A percentile compares a stretch with the other conserved stretches of the same genome.
phyloP scores from a whole-genome alignment of 1,140 invertebrate species.

The Lepidostoma basale region DNA sequence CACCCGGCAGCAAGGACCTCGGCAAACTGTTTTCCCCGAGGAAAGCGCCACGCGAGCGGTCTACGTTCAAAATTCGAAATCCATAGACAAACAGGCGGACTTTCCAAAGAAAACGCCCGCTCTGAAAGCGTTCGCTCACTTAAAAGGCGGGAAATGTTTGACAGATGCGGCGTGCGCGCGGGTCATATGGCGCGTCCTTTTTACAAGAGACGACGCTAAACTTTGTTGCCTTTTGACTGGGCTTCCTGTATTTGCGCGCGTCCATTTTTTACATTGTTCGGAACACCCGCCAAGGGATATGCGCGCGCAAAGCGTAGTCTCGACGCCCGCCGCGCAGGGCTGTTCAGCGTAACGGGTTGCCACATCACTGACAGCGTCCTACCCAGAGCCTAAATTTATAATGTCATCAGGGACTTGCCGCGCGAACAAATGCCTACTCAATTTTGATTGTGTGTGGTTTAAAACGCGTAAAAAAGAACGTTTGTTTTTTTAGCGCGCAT shows the following conservation, averaged over 20 bases:
- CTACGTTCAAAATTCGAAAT: not conserved
- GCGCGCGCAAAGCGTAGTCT: not conserved
- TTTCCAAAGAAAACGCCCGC: not conserved
- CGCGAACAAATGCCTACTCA: too few relatives aligned
- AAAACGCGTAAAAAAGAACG: too few relatives aligned
- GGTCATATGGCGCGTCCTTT: not conserved
- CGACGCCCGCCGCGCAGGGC: not conserved
- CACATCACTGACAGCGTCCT: not conserved
- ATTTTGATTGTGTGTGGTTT: too few relatives aligned
- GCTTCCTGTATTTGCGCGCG: too few relatives aligned
- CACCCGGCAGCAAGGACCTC: not conserved
- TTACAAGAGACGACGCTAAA: not conserved
- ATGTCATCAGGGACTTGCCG: not conserved
- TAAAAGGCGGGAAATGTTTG: slow-evolving; percentile 1
- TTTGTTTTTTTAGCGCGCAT: too few relatives aligned
- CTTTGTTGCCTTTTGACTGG: too few relatives aligned
- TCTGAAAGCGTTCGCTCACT: not conserved
- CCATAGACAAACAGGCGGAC: slow-evolving; percentile 4
- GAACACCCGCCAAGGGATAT: not conserved
- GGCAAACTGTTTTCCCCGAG: slow-evolving; percentile 10
- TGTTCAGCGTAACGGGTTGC: not conserved
- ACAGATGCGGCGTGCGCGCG: not conserved
- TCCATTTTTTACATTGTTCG: not conserved
- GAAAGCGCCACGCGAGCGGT: not conserved
- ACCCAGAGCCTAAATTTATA: not conserved